Conservation (phyloP, 2,797 vertebrate species). For the Crotalus adamanteus region DNA sequence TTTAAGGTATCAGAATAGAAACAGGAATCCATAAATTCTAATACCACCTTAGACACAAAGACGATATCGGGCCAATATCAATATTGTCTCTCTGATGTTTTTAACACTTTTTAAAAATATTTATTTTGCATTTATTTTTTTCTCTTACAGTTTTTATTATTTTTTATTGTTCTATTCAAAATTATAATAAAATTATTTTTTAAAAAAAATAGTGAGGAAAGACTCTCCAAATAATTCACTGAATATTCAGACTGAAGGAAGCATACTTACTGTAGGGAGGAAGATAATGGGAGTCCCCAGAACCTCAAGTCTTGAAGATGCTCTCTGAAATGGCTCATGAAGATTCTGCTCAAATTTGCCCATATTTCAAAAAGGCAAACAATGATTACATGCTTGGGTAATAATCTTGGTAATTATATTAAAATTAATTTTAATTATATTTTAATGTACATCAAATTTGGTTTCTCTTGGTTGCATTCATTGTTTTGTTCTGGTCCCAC, state of each 20-base stretch:
- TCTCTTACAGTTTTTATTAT: too few relatives aligned
- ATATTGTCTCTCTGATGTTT: too few relatives aligned
- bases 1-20: too few relatives aligned
- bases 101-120: too few relatives aligned
- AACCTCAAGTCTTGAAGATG: not conserved
- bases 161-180: too few relatives aligned
- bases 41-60: too few relatives aligned
- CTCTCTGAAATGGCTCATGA: not conserved
- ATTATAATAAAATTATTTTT: not conserved
- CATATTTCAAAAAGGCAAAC: not conserved
- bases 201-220: not conserved
- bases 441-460: not conserved
- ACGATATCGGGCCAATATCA: too few relatives aligned
- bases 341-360: not conserved
- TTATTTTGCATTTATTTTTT: too few relatives aligned
- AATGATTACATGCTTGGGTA: not conserved
- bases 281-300: not conserved
- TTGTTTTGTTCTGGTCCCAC: not conserved
- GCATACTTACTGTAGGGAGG: not conserved
- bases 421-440: not conserved
- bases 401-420: not conserved
- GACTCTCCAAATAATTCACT: not conserved
- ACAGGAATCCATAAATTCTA: too few relatives aligned
- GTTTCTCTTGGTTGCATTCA: not conserved
- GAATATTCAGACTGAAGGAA: not conserved